phyloP scores from a whole-genome alignment of 2,797 vertebrate genomes.

The Pseudochaenichthys georgianus region DNA sequence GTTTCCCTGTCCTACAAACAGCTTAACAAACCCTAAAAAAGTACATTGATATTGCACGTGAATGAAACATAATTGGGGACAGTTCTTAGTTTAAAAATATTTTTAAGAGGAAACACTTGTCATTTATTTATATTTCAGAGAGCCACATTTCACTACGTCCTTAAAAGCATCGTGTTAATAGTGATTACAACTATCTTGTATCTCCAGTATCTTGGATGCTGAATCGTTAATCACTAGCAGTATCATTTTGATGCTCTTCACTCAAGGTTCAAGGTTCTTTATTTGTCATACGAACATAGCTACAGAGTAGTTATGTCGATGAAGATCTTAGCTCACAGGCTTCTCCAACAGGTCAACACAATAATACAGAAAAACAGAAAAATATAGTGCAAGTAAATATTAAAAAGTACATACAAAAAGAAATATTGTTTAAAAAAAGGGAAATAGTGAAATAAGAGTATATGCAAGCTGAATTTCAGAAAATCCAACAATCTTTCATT shows the following conservation, averaged over 20 bases:
- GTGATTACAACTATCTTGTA: conserved; percentile 46
- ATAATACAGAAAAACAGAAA: no score
- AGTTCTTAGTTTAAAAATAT: conserved; percentile 52
- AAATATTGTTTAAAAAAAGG: no score
- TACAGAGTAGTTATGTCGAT: no score
- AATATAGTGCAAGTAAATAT: no score
- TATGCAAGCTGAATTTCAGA: conserved; percentile 28
- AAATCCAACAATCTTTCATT: conserved; percentile 41
- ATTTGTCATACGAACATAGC: no score
- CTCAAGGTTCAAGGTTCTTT: conserved; percentile 2
- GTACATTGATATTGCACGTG: conserved; percentile 41
- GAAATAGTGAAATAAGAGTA: no score
- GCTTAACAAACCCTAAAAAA: conserved; percentile 60
- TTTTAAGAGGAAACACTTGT: conserved; percentile 49
- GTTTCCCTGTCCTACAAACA: conserved; percentile 50
- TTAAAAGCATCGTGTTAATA: conserved; percentile 58
- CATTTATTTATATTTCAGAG: conserved; percentile 64
- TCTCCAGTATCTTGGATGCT: conserved; percentile 46
- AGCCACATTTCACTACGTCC: conserved; percentile 46
- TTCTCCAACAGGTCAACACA: no score
- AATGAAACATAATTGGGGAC: conserved; percentile 52
- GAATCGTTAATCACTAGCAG: conserved; percentile 66
- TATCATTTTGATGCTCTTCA: conserved; percentile 57
- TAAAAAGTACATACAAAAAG: no score
- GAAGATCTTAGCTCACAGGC: no score